Percentiles rank a stretch among this genome's conserved stretches.
phyloP scores from a whole-genome alignment of 2,113 vertebrate species.

The Laticauda laticaudata region DNA sequence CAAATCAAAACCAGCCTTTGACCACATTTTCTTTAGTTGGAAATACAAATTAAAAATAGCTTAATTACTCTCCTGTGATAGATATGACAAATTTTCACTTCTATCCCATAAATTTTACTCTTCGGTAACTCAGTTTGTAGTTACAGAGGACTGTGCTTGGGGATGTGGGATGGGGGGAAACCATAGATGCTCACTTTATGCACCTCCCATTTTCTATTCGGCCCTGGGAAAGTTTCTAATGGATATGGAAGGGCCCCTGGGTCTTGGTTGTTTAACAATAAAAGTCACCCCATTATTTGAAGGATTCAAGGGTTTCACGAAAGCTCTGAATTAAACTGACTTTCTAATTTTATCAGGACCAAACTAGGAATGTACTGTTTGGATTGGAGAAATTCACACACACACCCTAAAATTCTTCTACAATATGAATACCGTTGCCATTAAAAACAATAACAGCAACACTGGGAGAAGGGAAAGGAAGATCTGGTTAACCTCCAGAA shows the following conservation, averaged over 20 bases:
- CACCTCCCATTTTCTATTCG: not conserved
- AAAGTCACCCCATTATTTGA: not conserved
- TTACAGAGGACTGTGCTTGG: not conserved
- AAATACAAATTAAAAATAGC: not conserved
- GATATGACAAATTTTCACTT: not conserved
- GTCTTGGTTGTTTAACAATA: not conserved
- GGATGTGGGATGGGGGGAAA: not conserved
- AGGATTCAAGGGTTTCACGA: not conserved
- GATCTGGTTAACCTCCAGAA: not conserved
- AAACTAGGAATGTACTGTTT: not conserved
- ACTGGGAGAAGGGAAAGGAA: not conserved
- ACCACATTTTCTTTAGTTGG: not conserved
- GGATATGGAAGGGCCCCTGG: not conserved
- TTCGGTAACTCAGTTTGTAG: not conserved
- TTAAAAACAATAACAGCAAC: not conserved
- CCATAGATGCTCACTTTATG: not conserved
- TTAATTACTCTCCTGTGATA: not conserved
- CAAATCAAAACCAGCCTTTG: not conserved
- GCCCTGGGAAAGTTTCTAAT: not conserved
- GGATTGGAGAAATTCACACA: not conserved
- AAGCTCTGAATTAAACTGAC: not conserved
- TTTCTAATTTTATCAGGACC: not conserved
- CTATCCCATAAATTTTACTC: not conserved
- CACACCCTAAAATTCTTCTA: not conserved
- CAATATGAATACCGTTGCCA: not conserved